These are phyloP conservation scores for Drosophila buzzatii DNA, from an alignment of 2,888 invertebrate genomes.

Conservation along the genomic window DNA sequence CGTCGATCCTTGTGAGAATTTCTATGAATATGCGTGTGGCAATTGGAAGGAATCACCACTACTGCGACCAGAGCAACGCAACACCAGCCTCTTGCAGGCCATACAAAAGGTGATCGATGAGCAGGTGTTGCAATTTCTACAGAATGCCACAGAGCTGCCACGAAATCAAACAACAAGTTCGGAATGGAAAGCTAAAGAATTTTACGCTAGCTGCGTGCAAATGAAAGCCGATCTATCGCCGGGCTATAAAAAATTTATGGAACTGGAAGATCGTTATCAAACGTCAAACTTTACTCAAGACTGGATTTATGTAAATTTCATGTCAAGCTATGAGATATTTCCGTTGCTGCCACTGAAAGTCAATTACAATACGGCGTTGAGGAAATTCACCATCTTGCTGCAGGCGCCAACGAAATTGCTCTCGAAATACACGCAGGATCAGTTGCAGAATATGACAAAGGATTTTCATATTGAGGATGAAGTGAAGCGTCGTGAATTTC, in stretches of 20 bases:
- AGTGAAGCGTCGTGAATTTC: slow-evolving; percentile 32
- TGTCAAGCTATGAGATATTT: slow-evolving; percentile 72
- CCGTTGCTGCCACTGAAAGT: slow-evolving; percentile 75
- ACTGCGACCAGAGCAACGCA: slow-evolving; percentile 62
- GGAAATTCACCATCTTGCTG: slow-evolving; percentile 71
- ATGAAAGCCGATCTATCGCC: slow-evolving; percentile 64
- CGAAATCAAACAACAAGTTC: slow-evolving; percentile 48
- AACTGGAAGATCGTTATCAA: slow-evolving; percentile 52
- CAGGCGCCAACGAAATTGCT: slow-evolving; percentile 54
- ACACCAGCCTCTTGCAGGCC: slow-evolving; percentile 71
- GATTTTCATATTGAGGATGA: slow-evolving; percentile 65
- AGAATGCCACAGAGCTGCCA: slow-evolving; percentile 62
- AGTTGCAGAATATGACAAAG: slow-evolving; percentile 66
- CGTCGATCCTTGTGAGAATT: slow-evolving; percentile 82
- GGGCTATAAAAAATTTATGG: slow-evolving; percentile 59
- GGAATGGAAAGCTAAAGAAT: slow-evolving; percentile 75
- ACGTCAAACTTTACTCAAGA: slow-evolving; percentile 38
- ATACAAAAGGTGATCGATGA: slow-evolving; percentile 76
- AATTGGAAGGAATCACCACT: slow-evolving; percentile 73
- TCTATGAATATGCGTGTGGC: slow-evolving; percentile 82
- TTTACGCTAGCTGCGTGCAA: slow-evolving; percentile 72
- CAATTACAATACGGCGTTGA: slow-evolving; percentile 63
- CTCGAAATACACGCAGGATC: slow-evolving; percentile 31
- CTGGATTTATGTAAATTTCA: slow-evolving; percentile 80
- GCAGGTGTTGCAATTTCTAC: slow-evolving; percentile 62